Evolutionary conservation across 2,797 vertebrate species (phyloP).

Genomic region (Urocyon cinereoargenteus): DNA sequence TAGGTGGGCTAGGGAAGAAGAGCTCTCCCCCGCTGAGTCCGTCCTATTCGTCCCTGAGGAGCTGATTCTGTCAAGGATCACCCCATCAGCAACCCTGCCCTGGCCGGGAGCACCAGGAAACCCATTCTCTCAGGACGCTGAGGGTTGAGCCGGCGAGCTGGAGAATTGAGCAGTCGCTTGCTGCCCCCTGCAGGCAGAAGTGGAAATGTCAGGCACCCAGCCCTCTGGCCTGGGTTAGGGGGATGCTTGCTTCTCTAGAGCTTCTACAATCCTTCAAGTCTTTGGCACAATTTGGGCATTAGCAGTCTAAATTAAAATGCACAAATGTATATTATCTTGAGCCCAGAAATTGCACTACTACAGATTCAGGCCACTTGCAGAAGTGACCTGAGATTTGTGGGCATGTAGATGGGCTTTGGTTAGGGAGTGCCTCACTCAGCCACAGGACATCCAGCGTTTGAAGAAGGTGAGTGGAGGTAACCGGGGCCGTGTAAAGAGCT

Average conservation of each 20-base stretch:
- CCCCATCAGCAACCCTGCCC: not conserved
- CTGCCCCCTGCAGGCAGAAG: slow-evolving; percentile 20
- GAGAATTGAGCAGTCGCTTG: not conserved
- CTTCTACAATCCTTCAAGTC: not conserved
- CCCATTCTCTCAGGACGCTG: not conserved
- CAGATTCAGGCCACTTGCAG: not conserved
- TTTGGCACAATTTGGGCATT: not conserved
- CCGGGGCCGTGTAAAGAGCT: not conserved
- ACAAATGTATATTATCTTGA: not conserved
- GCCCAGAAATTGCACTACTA: not conserved
- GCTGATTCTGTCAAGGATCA: not conserved
- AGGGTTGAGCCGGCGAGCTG: not conserved
- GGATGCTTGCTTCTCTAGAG: not conserved
- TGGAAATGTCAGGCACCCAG: not conserved
- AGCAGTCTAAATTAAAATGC: not conserved
- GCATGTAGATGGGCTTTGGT: too few species aligned
- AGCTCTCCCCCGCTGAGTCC: not conserved
- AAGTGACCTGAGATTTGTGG: not conserved
- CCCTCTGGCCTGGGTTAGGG: not conserved
- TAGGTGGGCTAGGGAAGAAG: not conserved
- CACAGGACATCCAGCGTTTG: not conserved
- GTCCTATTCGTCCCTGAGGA: not conserved
- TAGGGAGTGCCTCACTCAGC: not conserved
- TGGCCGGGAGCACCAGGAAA: not conserved
- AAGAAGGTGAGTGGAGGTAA: not conserved